These are phyloP conservation scores for Lepidostoma basale DNA, from an alignment of 1,140 invertebrate genomes.

Conservation along the genomic window DNA sequence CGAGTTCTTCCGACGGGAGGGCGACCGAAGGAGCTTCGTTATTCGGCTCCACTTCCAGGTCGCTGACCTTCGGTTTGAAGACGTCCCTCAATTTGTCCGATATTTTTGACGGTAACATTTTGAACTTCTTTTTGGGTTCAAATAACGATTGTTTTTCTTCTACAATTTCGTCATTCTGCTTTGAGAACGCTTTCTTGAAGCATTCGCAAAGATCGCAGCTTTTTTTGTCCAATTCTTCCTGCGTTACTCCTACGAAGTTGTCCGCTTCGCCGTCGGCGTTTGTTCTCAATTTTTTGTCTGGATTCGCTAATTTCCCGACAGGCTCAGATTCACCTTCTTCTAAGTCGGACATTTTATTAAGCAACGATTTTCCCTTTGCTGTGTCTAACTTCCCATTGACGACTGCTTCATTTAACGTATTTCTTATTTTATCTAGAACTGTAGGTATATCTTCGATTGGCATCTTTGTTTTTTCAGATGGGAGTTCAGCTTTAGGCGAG, in stretches of 20 bases:
- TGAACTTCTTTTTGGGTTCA: background rate
- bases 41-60: conserved; percentile 1
- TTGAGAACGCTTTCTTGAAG: conserved; percentile 34
- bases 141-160: background rate
- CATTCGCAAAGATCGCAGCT: conserved; percentile 42
- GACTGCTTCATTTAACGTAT: background rate
- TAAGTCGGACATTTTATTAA: background rate
- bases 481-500: background rate
- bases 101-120: conserved; percentile 8
- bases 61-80: background rate
- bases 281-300: background rate
- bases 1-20: background rate
- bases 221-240: conserved; percentile 20
- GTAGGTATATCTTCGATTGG: background rate
- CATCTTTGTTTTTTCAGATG: no score
- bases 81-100: background rate
- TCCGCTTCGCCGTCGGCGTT: background rate
- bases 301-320: background rate
- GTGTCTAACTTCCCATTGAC: conserved; percentile 1
- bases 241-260: background rate
- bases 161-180: background rate
- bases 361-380: background rate
- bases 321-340: background rate
- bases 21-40: background rate
- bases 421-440: background rate